Evolutionary conservation across 2,888 invertebrate species (phyloP).

Genomic region (Lutraria lutraria): DNA sequence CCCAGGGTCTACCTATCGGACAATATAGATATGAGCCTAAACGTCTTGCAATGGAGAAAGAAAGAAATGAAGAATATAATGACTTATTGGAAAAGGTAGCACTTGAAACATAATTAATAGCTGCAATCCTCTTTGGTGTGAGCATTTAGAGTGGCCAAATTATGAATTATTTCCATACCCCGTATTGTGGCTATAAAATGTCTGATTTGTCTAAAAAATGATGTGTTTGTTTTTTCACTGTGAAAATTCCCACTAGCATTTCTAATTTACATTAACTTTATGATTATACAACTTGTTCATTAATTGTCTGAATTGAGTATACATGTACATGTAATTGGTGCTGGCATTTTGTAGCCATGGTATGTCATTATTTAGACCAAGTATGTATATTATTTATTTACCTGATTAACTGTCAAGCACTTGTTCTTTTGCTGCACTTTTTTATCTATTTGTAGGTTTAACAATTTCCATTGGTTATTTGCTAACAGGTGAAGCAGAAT

Average conservation of each 20-base stretch:
- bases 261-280: not conserved
- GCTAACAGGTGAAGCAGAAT: not conserved
- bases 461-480: not conserved
- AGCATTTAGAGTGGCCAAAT: conserved; percentile 30
- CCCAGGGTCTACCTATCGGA: conserved; percentile 65
- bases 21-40: conserved; percentile 70
- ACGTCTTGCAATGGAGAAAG: conserved; percentile 66
- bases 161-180: not conserved
- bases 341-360: not conserved
- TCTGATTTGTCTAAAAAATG: not conserved
- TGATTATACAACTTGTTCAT: not conserved
- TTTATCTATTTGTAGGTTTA: not conserved
- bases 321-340: not conserved
- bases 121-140: conserved; percentile 9
- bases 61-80: conserved; percentile 70
- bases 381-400: not conserved
- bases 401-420: not conserved
- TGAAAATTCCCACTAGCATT: not conserved
- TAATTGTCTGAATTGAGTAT: not conserved
- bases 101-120: conserved; percentile 9
- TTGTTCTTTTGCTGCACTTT: not conserved
- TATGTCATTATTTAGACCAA: not conserved
- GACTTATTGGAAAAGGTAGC: conserved; percentile 63
- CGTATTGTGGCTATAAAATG: not conserved
- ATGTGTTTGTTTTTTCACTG: not conserved